Conservation (phyloP, 1,140 invertebrate genomes). For the Dinothrombium tinctorium region DNA sequence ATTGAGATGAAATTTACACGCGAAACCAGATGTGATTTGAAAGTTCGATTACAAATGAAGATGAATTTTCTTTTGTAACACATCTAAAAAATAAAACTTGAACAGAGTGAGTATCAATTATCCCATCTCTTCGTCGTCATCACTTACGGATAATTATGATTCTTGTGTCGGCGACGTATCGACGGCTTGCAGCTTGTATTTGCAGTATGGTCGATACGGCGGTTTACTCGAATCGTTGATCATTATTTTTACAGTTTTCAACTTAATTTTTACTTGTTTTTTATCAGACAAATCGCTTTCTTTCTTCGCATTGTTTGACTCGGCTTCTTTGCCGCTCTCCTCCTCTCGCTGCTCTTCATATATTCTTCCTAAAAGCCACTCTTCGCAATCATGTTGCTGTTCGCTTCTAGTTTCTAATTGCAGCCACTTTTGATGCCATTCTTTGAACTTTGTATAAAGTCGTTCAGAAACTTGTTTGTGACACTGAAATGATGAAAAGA, state of each 20-base stretch:
- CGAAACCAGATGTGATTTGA: no score
- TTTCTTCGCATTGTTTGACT: background rate
- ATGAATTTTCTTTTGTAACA: no score
- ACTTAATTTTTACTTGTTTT: background rate
- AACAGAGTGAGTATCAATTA: no score
- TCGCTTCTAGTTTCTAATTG: conserved; percentile 33
- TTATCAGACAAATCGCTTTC: background rate
- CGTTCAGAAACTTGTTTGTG: conserved; percentile 42
- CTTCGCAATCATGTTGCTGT: conserved; percentile 24
- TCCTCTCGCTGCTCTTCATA: background rate
- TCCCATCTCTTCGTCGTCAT: no score
- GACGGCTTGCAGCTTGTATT: no score
- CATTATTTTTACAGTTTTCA: background rate
- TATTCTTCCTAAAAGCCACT: conserved; percentile 12
- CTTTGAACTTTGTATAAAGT: conserved; percentile 36
- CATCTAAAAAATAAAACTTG: no score
- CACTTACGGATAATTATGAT: no score
- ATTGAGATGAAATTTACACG: no score
- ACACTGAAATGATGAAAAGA: conserved; percentile 26
- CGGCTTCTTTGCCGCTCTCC: background rate
- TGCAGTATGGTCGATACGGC: conserved; percentile 1
- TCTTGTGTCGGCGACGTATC: no score
- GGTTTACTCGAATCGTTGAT: background rate
- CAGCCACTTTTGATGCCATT: conserved; percentile 42
- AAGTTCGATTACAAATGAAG: no score